Percentiles rank a stretch among this genome's conserved stretches.
Conservation (phyloP, 2,797 vertebrate genomes). For the Luscinia megarhynchos region DNA sequence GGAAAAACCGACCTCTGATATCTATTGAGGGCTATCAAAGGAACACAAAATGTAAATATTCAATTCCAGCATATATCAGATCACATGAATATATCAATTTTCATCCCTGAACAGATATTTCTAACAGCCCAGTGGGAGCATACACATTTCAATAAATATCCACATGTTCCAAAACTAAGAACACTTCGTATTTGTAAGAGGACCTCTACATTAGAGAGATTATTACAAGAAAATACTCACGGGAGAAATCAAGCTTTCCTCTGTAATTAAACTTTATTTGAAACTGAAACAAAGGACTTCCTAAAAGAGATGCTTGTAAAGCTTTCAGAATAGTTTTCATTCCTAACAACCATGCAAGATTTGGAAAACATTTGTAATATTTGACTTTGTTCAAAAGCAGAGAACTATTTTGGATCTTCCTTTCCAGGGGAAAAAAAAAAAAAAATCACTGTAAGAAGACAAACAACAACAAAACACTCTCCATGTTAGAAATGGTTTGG, state of each 20-base stretch:
- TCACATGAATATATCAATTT: conserved; percentile 50
- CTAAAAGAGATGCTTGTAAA: conserved; percentile 33
- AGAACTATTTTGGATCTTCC: neutral
- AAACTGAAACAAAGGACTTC: conserved; percentile 54
- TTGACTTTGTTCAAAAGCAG: neutral
- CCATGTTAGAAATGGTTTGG: neutral
- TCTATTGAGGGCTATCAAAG: conserved; percentile 18
- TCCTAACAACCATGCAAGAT: neutral
- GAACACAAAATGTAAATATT: conserved; percentile 47
- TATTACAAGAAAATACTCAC: conserved; percentile 40
- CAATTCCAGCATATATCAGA: conserved; percentile 45
- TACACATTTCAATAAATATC: conserved; percentile 24
- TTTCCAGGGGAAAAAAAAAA: neutral
- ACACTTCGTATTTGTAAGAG: conserved; percentile 29
- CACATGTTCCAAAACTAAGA: neutral
- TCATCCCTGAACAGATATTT: conserved; percentile 35
- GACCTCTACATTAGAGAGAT: conserved; percentile 27
- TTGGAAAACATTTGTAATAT: neutral
- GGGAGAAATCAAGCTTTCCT: conserved; percentile 44
- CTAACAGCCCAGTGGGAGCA: conserved; percentile 6
- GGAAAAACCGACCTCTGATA: neutral
- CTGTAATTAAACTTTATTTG: conserved; percentile 67
- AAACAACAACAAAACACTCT: neutral
- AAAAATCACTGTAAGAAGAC: neutral
- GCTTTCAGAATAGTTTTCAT: neutral